A percentile compares a stretch with the other conserved stretches of the same genome.
phyloP scores from a whole-genome alignment of 2,113 vertebrate species.

The Thermophis baileyi region DNA sequence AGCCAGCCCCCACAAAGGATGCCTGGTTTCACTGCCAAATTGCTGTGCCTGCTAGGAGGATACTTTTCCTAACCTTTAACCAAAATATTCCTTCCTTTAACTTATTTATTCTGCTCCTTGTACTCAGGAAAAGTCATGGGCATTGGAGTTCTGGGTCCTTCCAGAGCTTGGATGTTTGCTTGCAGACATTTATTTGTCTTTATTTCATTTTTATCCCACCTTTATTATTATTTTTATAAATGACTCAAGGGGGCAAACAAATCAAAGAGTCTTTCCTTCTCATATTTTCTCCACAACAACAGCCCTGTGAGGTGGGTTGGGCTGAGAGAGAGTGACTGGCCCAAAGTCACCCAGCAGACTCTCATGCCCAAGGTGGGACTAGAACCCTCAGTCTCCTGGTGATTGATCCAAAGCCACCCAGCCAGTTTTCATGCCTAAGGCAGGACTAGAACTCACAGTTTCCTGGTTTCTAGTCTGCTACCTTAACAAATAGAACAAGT shows the following conservation, averaged over 20 bases:
- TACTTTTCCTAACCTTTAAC: background rate
- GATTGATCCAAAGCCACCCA: background rate
- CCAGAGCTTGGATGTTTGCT: background rate
- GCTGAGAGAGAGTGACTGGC: background rate
- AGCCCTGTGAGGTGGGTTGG: background rate
- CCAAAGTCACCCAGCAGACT: background rate
- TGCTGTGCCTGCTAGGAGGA: background rate
- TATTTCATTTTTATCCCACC: background rate
- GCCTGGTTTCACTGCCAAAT: background rate
- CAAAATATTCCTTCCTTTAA: background rate
- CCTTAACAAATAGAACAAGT: background rate
- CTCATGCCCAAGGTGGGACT: background rate
- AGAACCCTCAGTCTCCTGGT: background rate
- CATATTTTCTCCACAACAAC: background rate
- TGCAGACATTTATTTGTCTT: background rate
- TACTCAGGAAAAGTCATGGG: background rate
- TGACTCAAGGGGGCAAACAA: background rate
- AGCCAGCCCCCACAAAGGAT: background rate
- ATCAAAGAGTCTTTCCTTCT: background rate
- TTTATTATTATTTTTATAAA: background rate
- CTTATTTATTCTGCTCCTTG: background rate
- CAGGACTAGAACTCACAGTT: background rate
- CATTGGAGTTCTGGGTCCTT: background rate
- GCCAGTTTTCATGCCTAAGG: background rate
- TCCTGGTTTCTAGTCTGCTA: no score